Percentiles rank a stretch among this genome's conserved stretches.
phyloP scores from a whole-genome alignment of 2,113 vertebrate genomes.

The Archocentrus centrarchus region DNA sequence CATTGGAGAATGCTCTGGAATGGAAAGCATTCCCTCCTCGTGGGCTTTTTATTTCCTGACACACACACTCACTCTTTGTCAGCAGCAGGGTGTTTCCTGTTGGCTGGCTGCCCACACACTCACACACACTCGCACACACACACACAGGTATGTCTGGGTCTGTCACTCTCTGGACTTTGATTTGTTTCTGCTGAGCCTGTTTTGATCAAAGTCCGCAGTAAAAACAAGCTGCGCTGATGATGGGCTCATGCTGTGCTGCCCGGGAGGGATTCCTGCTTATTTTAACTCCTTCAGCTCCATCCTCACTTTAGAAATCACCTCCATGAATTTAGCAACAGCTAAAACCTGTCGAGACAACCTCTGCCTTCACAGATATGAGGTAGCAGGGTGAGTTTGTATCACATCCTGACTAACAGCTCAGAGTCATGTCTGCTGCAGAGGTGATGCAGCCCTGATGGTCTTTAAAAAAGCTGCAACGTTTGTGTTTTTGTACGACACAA shows the following conservation, averaged over 20 bases:
- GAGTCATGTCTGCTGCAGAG: too few relatives aligned
- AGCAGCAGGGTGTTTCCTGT: conserved; percentile 61
- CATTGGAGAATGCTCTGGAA: conserved; percentile 50
- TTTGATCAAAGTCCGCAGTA: neutral
- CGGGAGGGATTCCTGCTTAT: neutral
- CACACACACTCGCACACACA: conserved; percentile 20
- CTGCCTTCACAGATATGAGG: neutral
- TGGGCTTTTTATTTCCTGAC: conserved; percentile 53
- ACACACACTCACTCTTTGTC: conserved; percentile 14
- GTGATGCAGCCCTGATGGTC: too few relatives aligned
- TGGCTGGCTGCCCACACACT: conserved; percentile 25
- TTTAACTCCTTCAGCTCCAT: neutral
- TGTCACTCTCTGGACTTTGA: conserved; percentile 32
- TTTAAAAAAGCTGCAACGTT: neutral
- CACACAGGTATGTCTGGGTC: conserved; percentile 28
- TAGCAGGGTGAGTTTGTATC: neutral
- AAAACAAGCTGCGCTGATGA: neutral
- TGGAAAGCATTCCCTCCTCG: conserved; percentile 59
- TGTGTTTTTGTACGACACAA: neutral
- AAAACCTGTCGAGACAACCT: neutral
- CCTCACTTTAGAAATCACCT: neutral
- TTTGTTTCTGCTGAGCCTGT: neutral
- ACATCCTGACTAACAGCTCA: too few relatives aligned
- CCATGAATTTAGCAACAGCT: neutral
- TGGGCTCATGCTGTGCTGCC: neutral